Evolutionary conservation across 2,113 vertebrate genomes (phyloP).

Genomic region (Mormoops blainvillei): DNA sequence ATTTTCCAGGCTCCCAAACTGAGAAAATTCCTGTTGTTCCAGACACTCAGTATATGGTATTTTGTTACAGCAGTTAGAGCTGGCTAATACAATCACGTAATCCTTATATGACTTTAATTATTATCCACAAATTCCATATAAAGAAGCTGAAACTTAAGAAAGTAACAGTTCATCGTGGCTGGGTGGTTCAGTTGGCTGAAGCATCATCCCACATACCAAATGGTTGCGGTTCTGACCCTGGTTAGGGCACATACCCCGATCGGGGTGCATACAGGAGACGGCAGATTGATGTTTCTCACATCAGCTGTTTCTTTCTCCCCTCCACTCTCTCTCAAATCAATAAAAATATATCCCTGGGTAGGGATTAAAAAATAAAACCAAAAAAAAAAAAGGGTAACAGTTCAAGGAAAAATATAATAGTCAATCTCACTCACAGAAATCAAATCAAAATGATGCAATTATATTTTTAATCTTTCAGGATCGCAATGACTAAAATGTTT

Average conservation of each 20-base stretch:
- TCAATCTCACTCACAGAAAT: background rate
- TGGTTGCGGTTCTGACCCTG: no score
- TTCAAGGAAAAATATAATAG: background rate
- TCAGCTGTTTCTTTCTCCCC: no score
- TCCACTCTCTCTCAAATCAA: no score
- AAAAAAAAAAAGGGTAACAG: background rate
- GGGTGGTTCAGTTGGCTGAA: no score
- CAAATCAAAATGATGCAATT: background rate
- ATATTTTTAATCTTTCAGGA: background rate
- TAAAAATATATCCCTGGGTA: no score
- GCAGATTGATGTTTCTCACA: no score
- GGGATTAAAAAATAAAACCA: no score
- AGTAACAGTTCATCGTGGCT: background rate
- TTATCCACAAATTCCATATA: background rate
- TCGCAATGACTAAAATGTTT: background rate
- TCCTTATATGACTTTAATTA: background rate
- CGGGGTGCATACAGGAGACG: no score
- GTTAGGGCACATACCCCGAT: no score
- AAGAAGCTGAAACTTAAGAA: slow-evolving; percentile 10
- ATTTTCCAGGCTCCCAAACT: background rate
- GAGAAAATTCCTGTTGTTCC: background rate
- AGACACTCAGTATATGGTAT: background rate
- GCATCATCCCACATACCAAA: no score
- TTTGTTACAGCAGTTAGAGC: background rate
- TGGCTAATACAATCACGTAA: background rate